Base-by-base conservation (phyloP, 2,113 vertebrate genomes). In the Carassius carassius region DNA sequence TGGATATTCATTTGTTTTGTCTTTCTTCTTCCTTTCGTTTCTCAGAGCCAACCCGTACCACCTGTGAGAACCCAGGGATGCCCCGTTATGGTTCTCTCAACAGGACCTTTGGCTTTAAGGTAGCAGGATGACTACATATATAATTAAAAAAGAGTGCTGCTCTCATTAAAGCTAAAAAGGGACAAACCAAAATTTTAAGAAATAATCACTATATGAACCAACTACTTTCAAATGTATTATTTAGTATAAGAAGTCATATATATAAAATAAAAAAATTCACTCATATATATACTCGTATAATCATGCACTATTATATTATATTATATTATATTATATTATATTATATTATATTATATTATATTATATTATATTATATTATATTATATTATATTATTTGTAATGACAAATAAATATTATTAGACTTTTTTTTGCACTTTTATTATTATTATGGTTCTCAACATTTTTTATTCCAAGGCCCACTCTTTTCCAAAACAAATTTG, bases 51-150 rank as follows among this genome's bases (percentile, higher is more conserved):
- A 97, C 97, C 60, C 96, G 96, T 49, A 99, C 97, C 25, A 94
- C 97, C 37, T 99, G 98, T 92, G 97, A 97, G 90, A 99, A 99
- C 86, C 98, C 98, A 1, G 98, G 97, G 60, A 96, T 96, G 0
- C 98, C 98, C 2, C 95, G 96, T 23, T 97, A 98, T 0, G 98
- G 98, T 67, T 97, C 96, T 83, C 94, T 99, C 86, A 99, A 99
- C 90, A 96, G 96, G 74, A 99, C 98, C 44, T 98, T 95, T 81
- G 98, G 98, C 77, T 99, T 97, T 91, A 98, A 99, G 96, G 98
- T 99, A 94, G 23, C 25, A 54, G 49, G 72, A 74, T 47, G 72
- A 74, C 5, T 6, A 19, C 74, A 76, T 19, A 11, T 51, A 25
- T 73, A 47, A 74, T 49, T 47, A n/a, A 49, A 74, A 47, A 54